These are phyloP conservation scores for Bubo bubo DNA, from an alignment of 2,113 vertebrate species.

Conservation along the genomic window DNA sequence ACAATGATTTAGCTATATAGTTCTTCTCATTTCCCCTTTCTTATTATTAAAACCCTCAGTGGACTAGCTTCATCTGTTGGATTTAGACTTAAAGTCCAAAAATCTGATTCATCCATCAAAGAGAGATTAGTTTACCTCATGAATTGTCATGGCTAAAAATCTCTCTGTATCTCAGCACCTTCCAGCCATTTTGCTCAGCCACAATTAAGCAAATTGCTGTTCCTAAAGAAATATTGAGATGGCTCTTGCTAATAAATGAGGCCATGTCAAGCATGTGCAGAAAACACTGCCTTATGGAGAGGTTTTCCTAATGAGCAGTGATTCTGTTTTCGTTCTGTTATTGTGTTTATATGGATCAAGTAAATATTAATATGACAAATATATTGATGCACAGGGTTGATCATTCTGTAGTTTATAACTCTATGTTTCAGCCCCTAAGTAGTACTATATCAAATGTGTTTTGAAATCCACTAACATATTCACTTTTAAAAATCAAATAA, in stretches of 20 bases:
- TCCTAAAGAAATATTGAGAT: constrained; percentile 28
- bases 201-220: constrained; percentile 53
- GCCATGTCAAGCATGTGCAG: not conserved
- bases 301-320: constrained; percentile 21
- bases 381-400: not conserved
- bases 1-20: not conserved
- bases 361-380: constrained; percentile 42
- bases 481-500: constrained; percentile 47
- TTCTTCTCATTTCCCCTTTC: not conserved
- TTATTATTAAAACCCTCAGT: not conserved
- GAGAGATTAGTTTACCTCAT: constrained; percentile 9
- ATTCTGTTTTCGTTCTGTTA: constrained; percentile 26
- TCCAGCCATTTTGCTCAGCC: constrained; percentile 14
- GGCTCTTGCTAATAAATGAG: not conserved
- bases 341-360: constrained; percentile 37
- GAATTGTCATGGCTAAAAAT: not conserved
- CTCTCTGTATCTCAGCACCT: not conserved
- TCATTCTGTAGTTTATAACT: constrained; percentile 31
- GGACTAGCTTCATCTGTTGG: constrained; percentile 4
- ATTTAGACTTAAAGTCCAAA: constrained; percentile 12
- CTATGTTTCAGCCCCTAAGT: constrained; percentile 19
- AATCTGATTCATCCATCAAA: constrained; percentile 13
- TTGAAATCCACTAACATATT: constrained; percentile 36
- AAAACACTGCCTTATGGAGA: not conserved
- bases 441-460: constrained; percentile 24